phyloP scores from a whole-genome alignment of 2,888 invertebrate genomes.

The Timandra comae region DNA sequence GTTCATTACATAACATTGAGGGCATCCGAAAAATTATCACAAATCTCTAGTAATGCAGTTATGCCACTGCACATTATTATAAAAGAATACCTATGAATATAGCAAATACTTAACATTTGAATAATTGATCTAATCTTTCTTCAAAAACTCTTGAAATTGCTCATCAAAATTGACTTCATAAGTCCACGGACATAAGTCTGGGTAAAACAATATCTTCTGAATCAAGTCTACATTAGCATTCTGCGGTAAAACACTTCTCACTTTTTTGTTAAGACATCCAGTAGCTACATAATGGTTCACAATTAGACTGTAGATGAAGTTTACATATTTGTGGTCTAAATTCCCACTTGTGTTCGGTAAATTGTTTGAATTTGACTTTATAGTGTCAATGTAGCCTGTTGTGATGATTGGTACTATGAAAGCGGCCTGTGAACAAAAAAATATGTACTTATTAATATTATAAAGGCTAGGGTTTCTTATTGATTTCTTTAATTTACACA shows the following conservation, averaged over 20 bases:
- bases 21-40: no score
- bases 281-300: slow-evolving; percentile 63
- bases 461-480: no score
- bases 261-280: slow-evolving; percentile 67
- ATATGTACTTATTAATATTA: no score
- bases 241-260: slow-evolving; percentile 62
- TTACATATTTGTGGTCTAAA: slow-evolving; percentile 66
- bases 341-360: slow-evolving; percentile 58
- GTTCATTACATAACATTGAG: no score
- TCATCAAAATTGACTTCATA: slow-evolving; percentile 64
- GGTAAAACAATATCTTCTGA: slow-evolving; percentile 53
- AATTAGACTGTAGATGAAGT: slow-evolving; percentile 66
- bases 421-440: no score
- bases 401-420: slow-evolving; percentile 76
- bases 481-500: no score
- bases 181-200: slow-evolving; percentile 68
- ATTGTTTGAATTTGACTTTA: slow-evolving; percentile 47
- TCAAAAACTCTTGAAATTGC: slow-evolving; percentile 60
- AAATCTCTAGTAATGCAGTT: no score
- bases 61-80: no score
- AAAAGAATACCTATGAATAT: no score
- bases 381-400: slow-evolving; percentile 63
- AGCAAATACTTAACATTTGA: no score
- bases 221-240: slow-evolving; percentile 48
- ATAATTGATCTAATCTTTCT: no score